A percentile compares a stretch with the other conserved stretches of the same genome.
Evolutionary conservation across 1,140 invertebrate species (phyloP).

Genomic region (Lineus longissimus): DNA sequence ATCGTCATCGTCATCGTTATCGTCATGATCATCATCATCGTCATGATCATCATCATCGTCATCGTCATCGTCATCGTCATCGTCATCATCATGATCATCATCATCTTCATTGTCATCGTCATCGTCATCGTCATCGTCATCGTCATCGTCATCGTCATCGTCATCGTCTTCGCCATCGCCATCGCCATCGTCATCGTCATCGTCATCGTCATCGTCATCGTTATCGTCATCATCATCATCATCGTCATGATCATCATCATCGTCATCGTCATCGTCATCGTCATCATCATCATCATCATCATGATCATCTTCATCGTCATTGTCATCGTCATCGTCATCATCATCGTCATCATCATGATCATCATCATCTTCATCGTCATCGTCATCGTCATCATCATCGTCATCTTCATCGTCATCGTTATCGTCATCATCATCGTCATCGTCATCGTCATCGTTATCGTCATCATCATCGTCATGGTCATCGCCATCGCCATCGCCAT

Average conservation of each 20-base stretch:
- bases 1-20: neutral
- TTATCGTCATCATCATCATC: too few species aligned
- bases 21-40: too few species aligned
- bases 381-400: too few species aligned
- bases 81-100: neutral
- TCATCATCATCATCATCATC: neutral
- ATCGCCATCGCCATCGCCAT: constrained; percentile 3
- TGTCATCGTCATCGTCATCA: neutral
- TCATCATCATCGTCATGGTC: too few species aligned
- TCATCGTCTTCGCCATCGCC: too few species aligned
- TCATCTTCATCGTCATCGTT: neutral
- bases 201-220: neutral
- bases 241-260: too few species aligned
- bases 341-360: neutral
- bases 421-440: constrained; percentile 1
- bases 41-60: neutral
- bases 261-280: neutral
- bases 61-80: neutral
- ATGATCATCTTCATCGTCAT: constrained; percentile 3
- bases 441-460: neutral
- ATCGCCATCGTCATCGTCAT: too few species aligned
- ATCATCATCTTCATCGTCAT: neutral
- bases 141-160: neutral
- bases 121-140: neutral
- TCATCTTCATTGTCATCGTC: neutral